Evolutionary conservation across 2,797 vertebrate genomes (phyloP).

Genomic region (Kryptopterus vitreolus): DNA sequence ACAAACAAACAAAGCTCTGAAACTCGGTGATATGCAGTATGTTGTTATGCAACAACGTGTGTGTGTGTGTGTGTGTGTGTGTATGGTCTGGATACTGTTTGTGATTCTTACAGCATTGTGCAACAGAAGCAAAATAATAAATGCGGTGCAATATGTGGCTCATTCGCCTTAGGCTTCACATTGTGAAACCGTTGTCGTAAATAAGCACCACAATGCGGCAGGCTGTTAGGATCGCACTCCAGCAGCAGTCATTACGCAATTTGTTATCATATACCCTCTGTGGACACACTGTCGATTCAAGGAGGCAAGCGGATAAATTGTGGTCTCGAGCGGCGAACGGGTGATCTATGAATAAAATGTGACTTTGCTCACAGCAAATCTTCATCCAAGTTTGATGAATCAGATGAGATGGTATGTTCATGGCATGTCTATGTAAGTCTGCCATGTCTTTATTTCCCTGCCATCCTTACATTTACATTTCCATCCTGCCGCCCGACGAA

Average conservation of each 20-base stretch:
- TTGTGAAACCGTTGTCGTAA: constrained; percentile 49
- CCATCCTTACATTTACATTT: constrained; percentile 30
- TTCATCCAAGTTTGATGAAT: background rate
- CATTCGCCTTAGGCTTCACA: constrained; percentile 23
- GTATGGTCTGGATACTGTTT: constrained; percentile 2
- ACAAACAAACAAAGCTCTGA: constrained; percentile 22
- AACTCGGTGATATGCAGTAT: constrained; percentile 27
- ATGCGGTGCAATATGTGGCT: constrained; percentile 32
- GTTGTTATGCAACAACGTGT: constrained; percentile 39
- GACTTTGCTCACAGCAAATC: constrained; percentile 26
- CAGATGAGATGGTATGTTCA: background rate
- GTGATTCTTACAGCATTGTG: constrained; percentile 33
- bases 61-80: constrained; percentile 7
- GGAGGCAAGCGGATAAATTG: background rate
- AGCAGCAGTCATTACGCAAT: background rate
- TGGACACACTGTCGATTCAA: background rate
- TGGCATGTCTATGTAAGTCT: background rate
- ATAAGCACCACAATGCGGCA: background rate
- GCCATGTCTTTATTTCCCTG: background rate
- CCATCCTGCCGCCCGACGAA: background rate
- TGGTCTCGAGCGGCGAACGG: background rate
- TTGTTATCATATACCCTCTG: background rate
- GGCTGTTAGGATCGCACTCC: background rate
- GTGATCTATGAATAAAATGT: background rate
- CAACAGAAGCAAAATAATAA: constrained; percentile 41